These are phyloP conservation scores for Zhuqinia jingwanae DNA, from an alignment of 2,888 invertebrate genomes.

Conservation along the genomic window DNA sequence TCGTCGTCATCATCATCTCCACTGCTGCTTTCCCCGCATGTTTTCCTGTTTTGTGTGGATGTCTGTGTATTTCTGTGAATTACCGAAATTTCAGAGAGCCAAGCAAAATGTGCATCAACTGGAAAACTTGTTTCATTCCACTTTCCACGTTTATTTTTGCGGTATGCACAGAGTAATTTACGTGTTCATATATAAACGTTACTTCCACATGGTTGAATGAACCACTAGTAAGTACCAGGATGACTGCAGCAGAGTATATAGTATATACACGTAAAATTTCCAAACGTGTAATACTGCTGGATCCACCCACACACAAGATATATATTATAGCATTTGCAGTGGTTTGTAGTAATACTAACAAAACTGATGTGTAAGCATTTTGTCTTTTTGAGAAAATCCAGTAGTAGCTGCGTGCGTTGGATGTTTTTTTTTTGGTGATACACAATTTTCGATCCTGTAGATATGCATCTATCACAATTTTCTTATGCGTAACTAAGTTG, in stretches of 20 bases:
- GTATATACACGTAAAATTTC: background rate
- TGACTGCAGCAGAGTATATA: slow-evolving; percentile 20
- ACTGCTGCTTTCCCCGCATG: slow-evolving; percentile 11
- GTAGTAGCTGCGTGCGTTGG: background rate
- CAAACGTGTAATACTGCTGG: background rate
- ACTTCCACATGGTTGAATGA: slow-evolving; percentile 56
- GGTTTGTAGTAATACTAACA: background rate
- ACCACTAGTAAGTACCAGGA: too few relatives aligned
- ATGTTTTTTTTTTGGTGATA: slow-evolving; percentile 34
- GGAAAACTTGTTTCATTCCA: slow-evolving; percentile 16
- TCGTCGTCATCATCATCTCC: background rate
- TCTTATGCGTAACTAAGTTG: too few relatives aligned
- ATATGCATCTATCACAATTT: slow-evolving; percentile 34
- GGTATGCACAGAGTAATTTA: slow-evolving; percentile 35
- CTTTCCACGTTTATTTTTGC: slow-evolving; percentile 26
- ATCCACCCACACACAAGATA: too few relatives aligned
- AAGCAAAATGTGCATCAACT: background rate
- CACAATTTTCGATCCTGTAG: slow-evolving; percentile 34
- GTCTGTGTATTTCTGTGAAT: slow-evolving; percentile 16
- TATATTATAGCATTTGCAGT: too few relatives aligned
- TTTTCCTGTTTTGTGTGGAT: slow-evolving; percentile 18
- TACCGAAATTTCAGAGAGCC: background rate
- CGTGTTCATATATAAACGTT: slow-evolving; percentile 54
- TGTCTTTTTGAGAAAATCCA: slow-evolving; percentile 20
- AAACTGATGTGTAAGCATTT: slow-evolving; percentile 35